Base-by-base conservation (phyloP, 2,797 vertebrate species). In the Lophura swinhoii region DNA sequence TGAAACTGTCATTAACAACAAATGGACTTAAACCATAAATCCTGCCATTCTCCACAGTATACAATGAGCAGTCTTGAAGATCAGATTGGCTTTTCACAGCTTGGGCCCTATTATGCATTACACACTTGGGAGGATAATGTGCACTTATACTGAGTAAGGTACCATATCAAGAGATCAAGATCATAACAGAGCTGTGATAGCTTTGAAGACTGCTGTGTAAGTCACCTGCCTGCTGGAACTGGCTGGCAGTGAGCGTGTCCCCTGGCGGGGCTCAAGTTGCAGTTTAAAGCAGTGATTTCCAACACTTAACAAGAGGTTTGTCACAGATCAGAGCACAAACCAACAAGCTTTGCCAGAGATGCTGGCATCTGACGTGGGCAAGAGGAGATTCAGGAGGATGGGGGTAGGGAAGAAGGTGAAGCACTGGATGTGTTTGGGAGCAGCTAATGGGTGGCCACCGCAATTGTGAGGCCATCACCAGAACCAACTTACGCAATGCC, bases 191-290 rank as follows among this genome's bases (percentile, higher is more conserved):
- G 69, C 62, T 85, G 58, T 29, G 72, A 37, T 74, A 89, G 76
- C 79, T 89, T 78, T 83, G 78, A 83, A 84, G 43, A 39, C 75
- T 88, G 60, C 21, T 2, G 5, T 60, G 68, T 33, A 79, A 89
- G 58, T 83, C 55, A 62, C 18, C 79, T 74, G 72, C 81, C 78
- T 88, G 70, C 59, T 67, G 7, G 72, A 83, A 60, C 51, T 94
- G 91, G 69, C 82, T 91, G 48, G 29, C 72, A 41, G 58, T 2
- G 0, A 9, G 12, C 9, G 20, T 58, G 49, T 87, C 84, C 73
- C 81, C 67, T 75, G 55, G 37, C 44, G 60, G 12, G 44, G 70
- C 51, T 95, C 75, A 72, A 23, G 35, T 77, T 95, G 90, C 90
- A 59, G 33, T 84, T 85, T 59, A 55, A 92, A 75, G 83, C 2